phyloP scores from a whole-genome alignment of 2,888 invertebrate species.

The Drosophila prolongata region DNA sequence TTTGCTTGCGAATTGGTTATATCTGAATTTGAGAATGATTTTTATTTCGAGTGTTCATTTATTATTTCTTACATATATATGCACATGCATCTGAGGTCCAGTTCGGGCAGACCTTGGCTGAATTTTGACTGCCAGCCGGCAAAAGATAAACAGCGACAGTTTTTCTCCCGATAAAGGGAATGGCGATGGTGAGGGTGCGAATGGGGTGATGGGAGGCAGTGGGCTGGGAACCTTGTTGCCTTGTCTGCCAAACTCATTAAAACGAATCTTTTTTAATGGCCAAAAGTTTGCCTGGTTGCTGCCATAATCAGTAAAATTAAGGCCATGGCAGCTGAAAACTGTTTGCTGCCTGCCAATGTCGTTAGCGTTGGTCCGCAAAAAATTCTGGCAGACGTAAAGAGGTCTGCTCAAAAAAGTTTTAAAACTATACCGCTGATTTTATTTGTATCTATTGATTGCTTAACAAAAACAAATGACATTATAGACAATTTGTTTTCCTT shows the following conservation, averaged over 20 bases:
- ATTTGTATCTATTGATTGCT: slow-evolving; percentile 13
- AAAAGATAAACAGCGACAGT: slow-evolving; percentile 73
- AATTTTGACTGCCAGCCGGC: slow-evolving; percentile 52
- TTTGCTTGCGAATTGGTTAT: background rate
- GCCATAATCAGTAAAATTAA: slow-evolving; percentile 77
- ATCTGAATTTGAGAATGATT: background rate
- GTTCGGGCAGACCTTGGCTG: slow-evolving; percentile 40
- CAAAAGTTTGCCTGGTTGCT: slow-evolving; percentile 68
- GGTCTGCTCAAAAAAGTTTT: slow-evolving; percentile 5
- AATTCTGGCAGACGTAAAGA: slow-evolving; percentile 41
- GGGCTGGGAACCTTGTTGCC: slow-evolving; percentile 47
- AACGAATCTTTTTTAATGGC: slow-evolving; percentile 79
- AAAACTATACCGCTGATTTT: slow-evolving; percentile 18
- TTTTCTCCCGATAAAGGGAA: slow-evolving; percentile 47
- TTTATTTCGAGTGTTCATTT: slow-evolving; percentile 3
- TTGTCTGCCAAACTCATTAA: slow-evolving; percentile 75
- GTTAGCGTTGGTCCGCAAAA: slow-evolving; percentile 57
- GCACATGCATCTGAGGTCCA: slow-evolving; percentile 34
- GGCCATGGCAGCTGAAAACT: slow-evolving; percentile 71
- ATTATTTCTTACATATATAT: slow-evolving; percentile 13
- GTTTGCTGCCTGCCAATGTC: slow-evolving; percentile 67
- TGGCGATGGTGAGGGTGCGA: slow-evolving; percentile 1
- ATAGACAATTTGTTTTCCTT: background rate
- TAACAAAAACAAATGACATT: background rate
- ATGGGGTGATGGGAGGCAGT: background rate